phyloP scores from a whole-genome alignment of 2,888 invertebrate genomes.

The Cylindroiulus punctatus region DNA sequence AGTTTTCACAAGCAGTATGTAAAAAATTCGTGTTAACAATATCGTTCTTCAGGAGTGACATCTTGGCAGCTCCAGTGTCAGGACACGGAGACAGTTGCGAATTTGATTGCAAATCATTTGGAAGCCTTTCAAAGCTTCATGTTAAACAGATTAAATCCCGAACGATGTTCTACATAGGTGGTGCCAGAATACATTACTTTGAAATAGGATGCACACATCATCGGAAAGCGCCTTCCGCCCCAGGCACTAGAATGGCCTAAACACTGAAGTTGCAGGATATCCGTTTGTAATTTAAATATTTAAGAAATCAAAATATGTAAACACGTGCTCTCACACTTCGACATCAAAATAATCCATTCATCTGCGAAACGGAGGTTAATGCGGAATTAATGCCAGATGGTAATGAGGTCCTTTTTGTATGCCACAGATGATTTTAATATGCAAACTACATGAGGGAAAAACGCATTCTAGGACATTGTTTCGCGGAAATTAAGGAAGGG shows the following conservation, averaged over 20 bases:
- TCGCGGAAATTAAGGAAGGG: not conserved
- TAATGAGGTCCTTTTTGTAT: not conserved
- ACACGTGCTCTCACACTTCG: not conserved
- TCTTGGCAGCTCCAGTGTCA: no score
- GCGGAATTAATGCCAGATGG: not conserved
- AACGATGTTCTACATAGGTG: not conserved
- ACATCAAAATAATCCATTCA: not conserved
- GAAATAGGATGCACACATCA: not conserved
- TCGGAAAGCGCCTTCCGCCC: not conserved
- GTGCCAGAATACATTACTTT: not conserved
- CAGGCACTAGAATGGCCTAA: not conserved
- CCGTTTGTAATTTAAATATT: conserved; percentile 29
- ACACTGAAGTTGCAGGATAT: conserved; percentile 15
- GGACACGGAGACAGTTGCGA: no score
- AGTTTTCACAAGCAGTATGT: no score
- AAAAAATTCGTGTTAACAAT: no score
- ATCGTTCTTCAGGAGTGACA: no score
- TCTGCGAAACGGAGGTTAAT: not conserved
- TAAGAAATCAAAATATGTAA: conserved; percentile 30
- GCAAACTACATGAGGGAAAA: not conserved
- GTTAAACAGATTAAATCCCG: not conserved
- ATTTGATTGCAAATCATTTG: not conserved
- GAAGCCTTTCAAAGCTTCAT: not conserved
- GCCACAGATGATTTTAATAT: conserved; percentile 17
- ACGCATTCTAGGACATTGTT: conserved; percentile 8